These are phyloP conservation scores for Muntiacus reevesi DNA, from an alignment of 2,113 vertebrate species.

Conservation along the genomic window DNA sequence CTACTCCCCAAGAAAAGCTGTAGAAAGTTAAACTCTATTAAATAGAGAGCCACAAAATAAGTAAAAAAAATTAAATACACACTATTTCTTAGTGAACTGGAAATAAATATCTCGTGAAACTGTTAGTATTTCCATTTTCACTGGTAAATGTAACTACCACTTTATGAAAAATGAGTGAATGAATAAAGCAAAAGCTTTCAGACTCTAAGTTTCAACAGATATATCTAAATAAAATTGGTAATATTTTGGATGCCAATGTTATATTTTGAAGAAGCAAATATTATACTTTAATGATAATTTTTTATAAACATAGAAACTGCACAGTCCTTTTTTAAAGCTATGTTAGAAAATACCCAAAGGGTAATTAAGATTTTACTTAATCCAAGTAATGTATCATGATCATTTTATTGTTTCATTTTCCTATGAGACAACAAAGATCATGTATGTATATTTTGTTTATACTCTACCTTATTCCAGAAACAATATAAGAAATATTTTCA, in stretches of 20 bases:
- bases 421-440: neutral
- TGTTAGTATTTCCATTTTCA: neutral
- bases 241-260: neutral
- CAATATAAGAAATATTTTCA: neutral
- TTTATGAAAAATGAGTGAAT: neutral
- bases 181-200: neutral
- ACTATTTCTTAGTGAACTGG: neutral
- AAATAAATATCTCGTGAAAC: neutral
- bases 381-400: neutral
- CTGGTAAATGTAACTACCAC: neutral
- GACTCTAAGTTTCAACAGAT: neutral
- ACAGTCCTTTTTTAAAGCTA: neutral
- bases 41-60: neutral
- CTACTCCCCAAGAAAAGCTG: neutral
- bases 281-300: neutral
- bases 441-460: neutral
- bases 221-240: neutral
- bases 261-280: neutral
- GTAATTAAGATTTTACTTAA: neutral
- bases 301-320: neutral
- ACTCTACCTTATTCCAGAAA: neutral
- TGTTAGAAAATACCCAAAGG: neutral
- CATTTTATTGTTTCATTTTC: neutral
- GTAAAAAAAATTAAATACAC: neutral
- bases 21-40: neutral